Conservation (phyloP, 2,797 vertebrate genomes). For the Notamacropus eugenii region DNA sequence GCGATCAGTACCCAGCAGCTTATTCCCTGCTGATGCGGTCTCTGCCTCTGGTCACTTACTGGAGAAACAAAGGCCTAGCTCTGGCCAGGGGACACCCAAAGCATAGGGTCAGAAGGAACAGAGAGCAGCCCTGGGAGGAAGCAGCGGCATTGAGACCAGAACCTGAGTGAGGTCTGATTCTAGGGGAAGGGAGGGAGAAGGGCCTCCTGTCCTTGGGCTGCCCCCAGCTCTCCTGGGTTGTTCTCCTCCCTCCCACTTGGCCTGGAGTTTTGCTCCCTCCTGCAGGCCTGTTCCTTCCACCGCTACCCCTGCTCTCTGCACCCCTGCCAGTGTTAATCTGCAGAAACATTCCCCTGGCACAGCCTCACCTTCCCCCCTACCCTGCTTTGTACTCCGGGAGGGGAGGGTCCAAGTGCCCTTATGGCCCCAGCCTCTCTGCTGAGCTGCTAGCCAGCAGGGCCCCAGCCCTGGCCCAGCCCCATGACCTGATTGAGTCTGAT, state of each 20-base stretch:
- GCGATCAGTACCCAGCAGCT: not conserved
- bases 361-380: not conserved
- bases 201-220: slow-evolving; percentile 34
- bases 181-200: slow-evolving; percentile 12
- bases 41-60: not conserved
- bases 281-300: slow-evolving; percentile 62
- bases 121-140: not conserved
- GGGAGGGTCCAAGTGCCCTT: slow-evolving; percentile 27
- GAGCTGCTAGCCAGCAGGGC: slow-evolving; percentile 25
- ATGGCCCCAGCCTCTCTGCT: not conserved
- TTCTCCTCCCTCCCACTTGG: slow-evolving; percentile 15
- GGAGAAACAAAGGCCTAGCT: not conserved
- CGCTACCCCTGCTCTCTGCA: slow-evolving; percentile 42
- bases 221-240: slow-evolving; percentile 33
- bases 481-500: slow-evolving; percentile 9
- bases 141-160: not conserved
- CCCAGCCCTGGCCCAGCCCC: slow-evolving; percentile 25
- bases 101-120: not conserved
- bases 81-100: not conserved
- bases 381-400: slow-evolving; percentile 18
- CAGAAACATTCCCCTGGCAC: slow-evolving; percentile 67
- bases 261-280: slow-evolving; percentile 41
- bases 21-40: not conserved
- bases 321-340: slow-evolving; percentile 54
- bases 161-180: not conserved